Evolutionary conservation across 1,140 invertebrate species (phyloP).

Genomic region (Heliconius hewitsoni): DNA sequence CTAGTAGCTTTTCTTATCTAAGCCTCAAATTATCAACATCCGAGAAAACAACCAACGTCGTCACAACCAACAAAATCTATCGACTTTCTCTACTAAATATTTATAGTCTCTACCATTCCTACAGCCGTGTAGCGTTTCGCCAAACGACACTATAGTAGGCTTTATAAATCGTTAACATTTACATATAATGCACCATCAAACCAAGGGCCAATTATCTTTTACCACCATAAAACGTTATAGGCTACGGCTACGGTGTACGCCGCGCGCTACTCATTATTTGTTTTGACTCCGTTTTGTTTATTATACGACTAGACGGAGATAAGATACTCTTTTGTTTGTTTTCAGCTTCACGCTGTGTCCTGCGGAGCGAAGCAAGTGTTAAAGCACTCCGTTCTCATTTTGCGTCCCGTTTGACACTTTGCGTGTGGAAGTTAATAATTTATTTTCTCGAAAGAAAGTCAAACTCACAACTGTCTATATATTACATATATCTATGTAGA

Average conservation of each 20-base stretch:
- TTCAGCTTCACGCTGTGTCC: not conserved
- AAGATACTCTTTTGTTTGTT: not conserved
- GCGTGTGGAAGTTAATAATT: too few species aligned
- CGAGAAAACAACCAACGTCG: not conserved
- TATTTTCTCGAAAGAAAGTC: too few species aligned
- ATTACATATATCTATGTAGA: too few species aligned
- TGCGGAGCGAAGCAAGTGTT: not conserved
- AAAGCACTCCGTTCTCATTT: too few species aligned
- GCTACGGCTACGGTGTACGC: not conserved
- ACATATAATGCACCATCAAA: conserved; percentile 4
- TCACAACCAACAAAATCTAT: not conserved
- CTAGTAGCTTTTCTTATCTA: not conserved
- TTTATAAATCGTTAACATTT: conserved; percentile 1
- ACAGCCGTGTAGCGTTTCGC: not conserved
- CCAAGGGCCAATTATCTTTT: conserved; percentile 27
- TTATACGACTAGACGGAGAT: not conserved
- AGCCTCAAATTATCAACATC: not conserved
- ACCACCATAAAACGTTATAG: conserved; percentile 24
- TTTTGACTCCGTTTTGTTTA: not conserved
- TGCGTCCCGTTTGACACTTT: too few species aligned
- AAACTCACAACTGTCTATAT: too few species aligned
- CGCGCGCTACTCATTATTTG: not conserved
- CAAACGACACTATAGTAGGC: not conserved
- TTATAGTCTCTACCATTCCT: not conserved
- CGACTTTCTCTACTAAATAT: not conserved